Base-by-base conservation (phyloP, 2,797 vertebrate species). In the Sparidentex hasta region DNA sequence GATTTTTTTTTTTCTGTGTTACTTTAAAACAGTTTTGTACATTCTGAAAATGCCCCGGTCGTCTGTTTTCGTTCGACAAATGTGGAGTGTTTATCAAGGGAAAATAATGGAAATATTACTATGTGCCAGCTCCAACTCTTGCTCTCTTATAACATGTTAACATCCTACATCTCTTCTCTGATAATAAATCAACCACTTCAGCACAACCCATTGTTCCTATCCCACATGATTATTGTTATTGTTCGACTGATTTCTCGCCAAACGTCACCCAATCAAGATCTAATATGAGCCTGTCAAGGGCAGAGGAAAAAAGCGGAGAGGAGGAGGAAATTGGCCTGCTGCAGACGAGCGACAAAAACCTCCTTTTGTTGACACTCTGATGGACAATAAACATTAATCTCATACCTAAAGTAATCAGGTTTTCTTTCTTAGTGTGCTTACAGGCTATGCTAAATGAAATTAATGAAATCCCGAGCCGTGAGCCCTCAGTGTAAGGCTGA, bases 341-440 rank as follows among this genome's bases (percentile, higher is more conserved):
- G 56, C 9, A 4, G 55, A 25, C 20, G 16, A 47, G 21, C 54
- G 50, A 61, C 63, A 84, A 74, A 47, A 33, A 33, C 5, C 63
- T 74, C 67, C 20, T 72, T 71, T 77, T 68, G 61, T 74, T 67
- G 58, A 33, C 21, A 63, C 46, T 29, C 20, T 55, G 29, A 38
- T 25, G 57, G 63, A 73, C 63, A 63, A 33, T 74, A 62, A 82
- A 81, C 48, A 81, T 75, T 21, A 81, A 81, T 62, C 73, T 41
- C 17, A 21, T 74, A 72, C 56, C 66, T 51, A 41, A 79, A 57
- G 61, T 74, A 73, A 82, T 63, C n/a, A 16, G 25, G 21, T 58
- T 73, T 29, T 57, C 41, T 76, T 77, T 65, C 33, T 44, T 6
- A 43, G n/a, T 66, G 46, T 4, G 4, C 76, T 59, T 56, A 33